phyloP scores from a whole-genome alignment of 2,888 invertebrate species.

The Diaperis boleti region DNA sequence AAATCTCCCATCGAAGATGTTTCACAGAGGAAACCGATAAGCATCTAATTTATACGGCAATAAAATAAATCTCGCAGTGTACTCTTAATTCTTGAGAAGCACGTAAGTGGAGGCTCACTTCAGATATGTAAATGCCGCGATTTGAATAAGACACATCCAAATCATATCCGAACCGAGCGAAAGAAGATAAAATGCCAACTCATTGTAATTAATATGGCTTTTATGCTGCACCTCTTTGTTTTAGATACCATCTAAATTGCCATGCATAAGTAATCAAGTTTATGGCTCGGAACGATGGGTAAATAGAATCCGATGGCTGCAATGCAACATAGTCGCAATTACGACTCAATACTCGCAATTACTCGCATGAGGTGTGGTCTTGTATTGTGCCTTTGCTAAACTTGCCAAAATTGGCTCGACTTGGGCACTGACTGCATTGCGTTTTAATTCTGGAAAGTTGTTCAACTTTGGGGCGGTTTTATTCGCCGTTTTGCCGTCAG shows the following conservation, averaged over 20 bases:
- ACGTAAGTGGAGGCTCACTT: constrained; percentile 8
- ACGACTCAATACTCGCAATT: constrained; percentile 8
- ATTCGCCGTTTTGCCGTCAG: no score
- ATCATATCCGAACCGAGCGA: constrained; percentile 14
- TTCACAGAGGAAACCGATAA: constrained; percentile 7
- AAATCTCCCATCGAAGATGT: constrained; percentile 8
- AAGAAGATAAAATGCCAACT: constrained; percentile 47
- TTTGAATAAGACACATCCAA: constrained; percentile 12
- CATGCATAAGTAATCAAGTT: constrained; percentile 45
- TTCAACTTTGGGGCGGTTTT: no score
- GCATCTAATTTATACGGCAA: constrained; percentile 29
- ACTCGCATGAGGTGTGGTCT: constrained; percentile 42
- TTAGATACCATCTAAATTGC: constrained; percentile 52
- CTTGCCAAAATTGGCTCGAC: constrained; percentile 38
- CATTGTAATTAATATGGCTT: constrained; percentile 55
- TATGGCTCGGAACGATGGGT: constrained; percentile 35
- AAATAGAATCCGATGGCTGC: constrained; percentile 11
- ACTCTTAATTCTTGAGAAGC: constrained; percentile 13
- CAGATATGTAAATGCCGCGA: constrained; percentile 14
- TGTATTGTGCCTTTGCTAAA: constrained; percentile 32
- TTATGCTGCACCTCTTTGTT: constrained; percentile 54
- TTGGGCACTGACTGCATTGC: no score
- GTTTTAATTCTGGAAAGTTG: no score
- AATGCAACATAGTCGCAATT: neutral
- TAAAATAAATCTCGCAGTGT: constrained; percentile 22